Evolutionary conservation across 2,888 invertebrate species (phyloP), one percentile per base, ranked within the genome.

Genomic region (Drosophila hamatofila): DNA sequence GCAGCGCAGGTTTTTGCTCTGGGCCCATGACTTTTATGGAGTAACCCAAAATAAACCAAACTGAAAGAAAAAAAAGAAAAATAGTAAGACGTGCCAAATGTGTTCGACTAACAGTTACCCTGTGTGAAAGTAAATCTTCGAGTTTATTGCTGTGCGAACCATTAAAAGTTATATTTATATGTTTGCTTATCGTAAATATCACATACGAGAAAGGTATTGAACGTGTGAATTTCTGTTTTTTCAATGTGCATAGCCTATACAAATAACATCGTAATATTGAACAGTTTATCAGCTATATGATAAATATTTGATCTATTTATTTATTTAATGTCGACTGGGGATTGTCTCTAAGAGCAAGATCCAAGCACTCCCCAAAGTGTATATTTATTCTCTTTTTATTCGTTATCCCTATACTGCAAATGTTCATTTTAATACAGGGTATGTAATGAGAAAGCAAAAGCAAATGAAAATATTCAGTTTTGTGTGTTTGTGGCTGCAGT

Each of bases 1-100:
- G 66, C 64, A 49, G 49, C 72, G 76, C 72, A 66, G 80, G 86
- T 80, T 80, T 79, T 75, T 72, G 16, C 55, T 51, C 59, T 66
- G 61, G 42, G 49, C 41, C 67, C 75, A 60, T 54, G 79, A 60
- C 67, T 80, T 72, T 75, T 62, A 49, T 61, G 61, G 59, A 54
- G 56, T 21, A 49, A 41, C 48, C 48, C 39, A 59, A 74, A 21
- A 42, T 41, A 39, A 27, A 35, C 33, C 9, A 30, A 30, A 30
- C 30, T 9, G 2, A 30, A 35, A 14, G 12, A 54, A 37, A 25
- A 16, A 2, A 8, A 3, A 21, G 27, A 55, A 30, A 39, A 6
- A 35, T 52, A 64, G 23, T 37, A 33, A 51, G 33, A 52, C 1
- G 11, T 39, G n/a, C 9, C 27, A 11, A 11, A 9, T 30, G 16